Percentiles rank a stretch among this genome's conserved stretches.
Conservation (phyloP, 1,140 invertebrate species). For the Nylanderia fulva region DNA sequence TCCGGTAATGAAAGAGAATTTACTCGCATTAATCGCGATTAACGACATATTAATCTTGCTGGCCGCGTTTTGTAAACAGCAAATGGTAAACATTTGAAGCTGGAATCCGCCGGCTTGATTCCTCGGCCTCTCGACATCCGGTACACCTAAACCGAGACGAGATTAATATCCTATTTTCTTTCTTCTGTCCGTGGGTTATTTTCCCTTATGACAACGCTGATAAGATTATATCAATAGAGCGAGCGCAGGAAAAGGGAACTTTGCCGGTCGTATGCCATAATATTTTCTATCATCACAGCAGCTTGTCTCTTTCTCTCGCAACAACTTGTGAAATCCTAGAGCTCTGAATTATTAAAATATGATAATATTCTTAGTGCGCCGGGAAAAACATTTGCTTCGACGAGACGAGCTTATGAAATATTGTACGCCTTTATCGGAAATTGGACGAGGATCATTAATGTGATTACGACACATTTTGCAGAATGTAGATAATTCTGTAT, state of each 20-base stretch:
- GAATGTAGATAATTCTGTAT: background rate
- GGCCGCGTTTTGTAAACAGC: conserved; percentile 41
- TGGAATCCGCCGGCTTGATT: background rate
- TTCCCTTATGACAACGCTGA: conserved; percentile 48
- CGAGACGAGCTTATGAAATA: conserved; percentile 8
- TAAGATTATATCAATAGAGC: conserved; percentile 54
- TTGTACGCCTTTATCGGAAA: background rate
- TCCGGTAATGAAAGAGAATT: background rate
- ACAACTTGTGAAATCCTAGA: conserved; percentile 17
- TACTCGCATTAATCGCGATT: conserved; percentile 2
- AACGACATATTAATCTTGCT: background rate
- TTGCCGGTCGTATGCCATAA: conserved; percentile 11
- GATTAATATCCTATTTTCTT: conserved; percentile 53
- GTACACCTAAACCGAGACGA: conserved; percentile 18
- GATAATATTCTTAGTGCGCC: conserved; percentile 15
- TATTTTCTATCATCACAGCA: conserved; percentile 34
- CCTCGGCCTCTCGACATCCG: background rate
- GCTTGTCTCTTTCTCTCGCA: background rate
- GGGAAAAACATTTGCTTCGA: background rate
- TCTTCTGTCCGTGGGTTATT: conserved; percentile 24
- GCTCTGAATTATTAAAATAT: conserved; percentile 56
- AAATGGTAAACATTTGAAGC: conserved; percentile 18
- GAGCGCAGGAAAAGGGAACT: conserved; percentile 4
- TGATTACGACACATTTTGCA: background rate
- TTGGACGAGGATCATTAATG: conserved; percentile 27